Evolutionary conservation across 2,113 vertebrate species (phyloP).

Genomic region (Ellobius talpinus): DNA sequence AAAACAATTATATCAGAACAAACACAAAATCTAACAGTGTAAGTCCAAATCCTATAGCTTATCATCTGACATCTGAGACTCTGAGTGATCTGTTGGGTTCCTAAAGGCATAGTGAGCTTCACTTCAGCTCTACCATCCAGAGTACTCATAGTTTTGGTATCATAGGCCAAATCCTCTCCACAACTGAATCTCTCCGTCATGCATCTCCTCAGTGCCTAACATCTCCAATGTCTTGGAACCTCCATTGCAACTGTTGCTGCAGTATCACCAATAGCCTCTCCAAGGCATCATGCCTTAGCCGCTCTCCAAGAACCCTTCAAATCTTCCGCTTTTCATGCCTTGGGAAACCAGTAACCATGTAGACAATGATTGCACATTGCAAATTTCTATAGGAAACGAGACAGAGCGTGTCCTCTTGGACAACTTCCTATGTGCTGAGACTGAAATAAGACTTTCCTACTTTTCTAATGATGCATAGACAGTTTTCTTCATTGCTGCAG

Average conservation of each 20-base stretch:
- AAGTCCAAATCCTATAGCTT: not conserved
- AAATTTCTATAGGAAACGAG: not conserved
- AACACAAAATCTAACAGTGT: not conserved
- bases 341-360: not conserved
- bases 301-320: not conserved
- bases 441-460: not conserved
- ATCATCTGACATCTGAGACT: not conserved
- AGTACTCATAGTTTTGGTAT: not conserved
- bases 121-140: not conserved
- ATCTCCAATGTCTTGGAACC: not conserved
- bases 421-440: not conserved
- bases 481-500: not conserved
- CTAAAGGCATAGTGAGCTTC: not conserved
- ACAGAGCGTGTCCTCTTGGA: not conserved
- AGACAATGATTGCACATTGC: not conserved
- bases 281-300: not conserved
- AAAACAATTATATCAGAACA: not conserved
- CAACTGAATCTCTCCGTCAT: not conserved
- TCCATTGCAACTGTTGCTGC: not conserved
- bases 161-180: not conserved
- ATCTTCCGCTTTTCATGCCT: not conserved
- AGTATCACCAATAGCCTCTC: not conserved
- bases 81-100: not conserved
- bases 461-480: not conserved
- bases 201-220: too few species aligned